Conservation (phyloP, 2,113 vertebrate genomes). For the Sclerurus mexicanus region DNA sequence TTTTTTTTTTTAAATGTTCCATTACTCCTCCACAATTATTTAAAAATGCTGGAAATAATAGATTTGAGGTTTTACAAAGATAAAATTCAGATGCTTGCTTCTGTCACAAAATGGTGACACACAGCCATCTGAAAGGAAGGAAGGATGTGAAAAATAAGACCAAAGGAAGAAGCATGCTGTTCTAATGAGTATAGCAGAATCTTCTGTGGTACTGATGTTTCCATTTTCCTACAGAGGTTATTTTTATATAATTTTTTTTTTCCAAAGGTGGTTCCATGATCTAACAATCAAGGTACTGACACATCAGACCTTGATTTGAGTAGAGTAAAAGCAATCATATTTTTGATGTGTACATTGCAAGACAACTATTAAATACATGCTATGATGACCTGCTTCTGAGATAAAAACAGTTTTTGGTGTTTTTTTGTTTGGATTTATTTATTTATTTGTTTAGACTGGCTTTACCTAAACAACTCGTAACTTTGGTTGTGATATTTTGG, state of each 20-base stretch:
- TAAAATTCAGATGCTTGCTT: conserved; percentile 8
- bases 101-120: neutral
- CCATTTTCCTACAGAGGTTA: neutral
- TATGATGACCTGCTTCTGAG: neutral
- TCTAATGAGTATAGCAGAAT: conserved; percentile 8
- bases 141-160: conserved; percentile 55
- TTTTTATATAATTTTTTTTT: conserved; percentile 10
- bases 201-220: neutral
- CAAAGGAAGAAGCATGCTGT: conserved; percentile 15
- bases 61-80: neutral
- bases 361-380: neutral
- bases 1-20: neutral
- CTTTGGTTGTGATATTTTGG: neutral
- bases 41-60: neutral
- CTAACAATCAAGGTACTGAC: neutral
- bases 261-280: neutral
- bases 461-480: neutral
- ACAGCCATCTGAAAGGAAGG: conserved; percentile 19
- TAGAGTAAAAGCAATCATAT: neutral
- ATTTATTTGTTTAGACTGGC: neutral
- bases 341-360: neutral
- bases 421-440: neutral
- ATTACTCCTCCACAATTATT: neutral
- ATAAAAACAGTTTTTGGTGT: neutral
- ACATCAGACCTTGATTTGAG: neutral